Conservation (phyloP, 2,113 vertebrate genomes). For the Periophthalmus modestus region DNA sequence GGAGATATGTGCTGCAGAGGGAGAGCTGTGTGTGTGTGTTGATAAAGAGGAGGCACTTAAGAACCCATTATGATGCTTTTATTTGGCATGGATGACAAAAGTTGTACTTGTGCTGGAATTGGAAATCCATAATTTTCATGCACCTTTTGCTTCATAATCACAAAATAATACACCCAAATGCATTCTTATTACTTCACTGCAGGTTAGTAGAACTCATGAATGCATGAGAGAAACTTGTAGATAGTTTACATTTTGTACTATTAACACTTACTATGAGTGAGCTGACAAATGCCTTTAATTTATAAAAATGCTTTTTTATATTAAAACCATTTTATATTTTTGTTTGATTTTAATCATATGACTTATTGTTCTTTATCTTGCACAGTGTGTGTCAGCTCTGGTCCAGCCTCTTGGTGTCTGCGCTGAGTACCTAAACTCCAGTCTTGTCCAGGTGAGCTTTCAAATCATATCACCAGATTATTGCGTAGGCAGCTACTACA, state of each 20-base stretch:
- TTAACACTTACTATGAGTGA: neutral
- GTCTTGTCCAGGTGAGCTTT: conserved; percentile 90
- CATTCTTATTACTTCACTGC: neutral
- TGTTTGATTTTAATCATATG: too few relatives aligned
- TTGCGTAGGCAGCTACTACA: neutral
- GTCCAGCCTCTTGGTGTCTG: conserved; percentile 95
- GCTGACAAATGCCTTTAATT: neutral
- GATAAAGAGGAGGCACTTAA: conserved; percentile 24
- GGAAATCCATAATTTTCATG: neutral
- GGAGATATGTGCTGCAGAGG: conserved; percentile 1
- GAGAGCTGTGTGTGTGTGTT: conserved; percentile 10
- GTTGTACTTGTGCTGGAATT: conserved; percentile 22
- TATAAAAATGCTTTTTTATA: neutral
- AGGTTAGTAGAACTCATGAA: neutral
- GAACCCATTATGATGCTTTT: conserved; percentile 57
- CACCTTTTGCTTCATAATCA: neutral
- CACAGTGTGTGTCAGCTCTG: conserved; percentile 90
- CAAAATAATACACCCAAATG: neutral
- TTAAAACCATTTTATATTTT: too few relatives aligned
- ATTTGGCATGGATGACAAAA: conserved; percentile 46
- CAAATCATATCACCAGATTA: neutral
- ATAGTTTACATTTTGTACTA: too few relatives aligned
- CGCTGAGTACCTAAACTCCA: conserved; percentile 95
- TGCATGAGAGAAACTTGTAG: too few relatives aligned
- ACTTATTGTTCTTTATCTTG: conserved; percentile 26